Base-by-base conservation (phyloP, 2,797 vertebrate species). In the Galaxias olidus region DNA sequence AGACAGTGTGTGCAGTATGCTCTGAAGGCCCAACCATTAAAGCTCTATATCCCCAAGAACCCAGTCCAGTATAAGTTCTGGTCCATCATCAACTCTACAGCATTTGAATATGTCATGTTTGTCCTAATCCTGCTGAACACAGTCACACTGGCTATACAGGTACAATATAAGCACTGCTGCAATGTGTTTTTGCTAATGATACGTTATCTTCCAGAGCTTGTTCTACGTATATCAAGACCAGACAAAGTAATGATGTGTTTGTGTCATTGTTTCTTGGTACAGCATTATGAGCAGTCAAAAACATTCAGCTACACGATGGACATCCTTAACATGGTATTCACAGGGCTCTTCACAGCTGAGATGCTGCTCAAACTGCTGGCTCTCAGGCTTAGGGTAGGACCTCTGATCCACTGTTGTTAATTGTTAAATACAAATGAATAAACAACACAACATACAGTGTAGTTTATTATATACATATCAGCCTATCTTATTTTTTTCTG, bases 241-340 rank as follows among this genome's bases (percentile, higher is more conserved):
- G n/a, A n/a, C n/a, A n/a, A n/a, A n/a, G n/a, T n/a, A n/a, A n/a
- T n/a, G n/a, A n/a, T n/a, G n/a, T n/a, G n/a, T n/a, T n/a, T n/a
- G n/a, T n/a, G n/a, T n/a, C n/a, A n/a, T n/a, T n/a, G n/a, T n/a
- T n/a, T n/a, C n/a, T n/a, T n/a, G n/a, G 82, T 61, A 10, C 88
- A 98, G 97, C 97, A 98, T 79, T 96, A 98, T 0, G 95, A 96
- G 68, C 97, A 99, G 83, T 97, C 97, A 10, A 94, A 94, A 42
- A 84, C 89, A 63, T 98, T 99, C 87, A 99, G 95, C 77, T 85
- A 94, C 59, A 89, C 95, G 44, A 98, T 98, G 97, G 97, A 99
- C 90, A 95, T 98, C 75, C 91, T 99, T 75, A 99, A 99, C 84
- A 97, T 99, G 96, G 94, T 98, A 78, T 99, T 99, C 84, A 99